These are phyloP conservation scores for Anguilla obscura DNA, from an alignment of 2,797 vertebrate species.

Conservation along the genomic window DNA sequence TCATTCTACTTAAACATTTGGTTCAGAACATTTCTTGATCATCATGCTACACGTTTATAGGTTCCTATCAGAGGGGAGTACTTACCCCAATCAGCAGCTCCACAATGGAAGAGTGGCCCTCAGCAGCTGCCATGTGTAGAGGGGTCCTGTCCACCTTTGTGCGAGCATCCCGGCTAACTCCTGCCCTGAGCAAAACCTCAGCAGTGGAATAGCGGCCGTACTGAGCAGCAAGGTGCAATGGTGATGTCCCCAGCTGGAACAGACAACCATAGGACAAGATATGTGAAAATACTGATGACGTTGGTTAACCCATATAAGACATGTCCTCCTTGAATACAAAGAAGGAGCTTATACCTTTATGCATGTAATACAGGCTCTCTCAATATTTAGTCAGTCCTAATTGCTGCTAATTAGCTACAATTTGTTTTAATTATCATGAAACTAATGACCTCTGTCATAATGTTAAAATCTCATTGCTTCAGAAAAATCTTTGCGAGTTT, in stretches of 20 bases:
- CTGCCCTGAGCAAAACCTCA: conserved; percentile 86
- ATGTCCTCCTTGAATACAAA: neutral
- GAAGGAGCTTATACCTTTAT: neutral
- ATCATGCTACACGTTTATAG: neutral
- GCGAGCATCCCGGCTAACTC: conserved; percentile 88
- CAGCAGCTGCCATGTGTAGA: conserved; percentile 87
- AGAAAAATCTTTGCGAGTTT: neutral
- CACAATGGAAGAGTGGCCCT: conserved; percentile 83
- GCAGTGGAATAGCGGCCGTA: conserved; percentile 89
- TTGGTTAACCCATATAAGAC: neutral
- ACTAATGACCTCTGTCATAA: neutral
- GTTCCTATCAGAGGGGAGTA: neutral
- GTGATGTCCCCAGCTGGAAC: conserved; percentile 84
- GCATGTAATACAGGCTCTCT: neutral
- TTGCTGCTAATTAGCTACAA: neutral
- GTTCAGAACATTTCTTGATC: neutral
- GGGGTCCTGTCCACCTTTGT: conserved; percentile 94
- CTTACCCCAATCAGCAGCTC: conserved; percentile 87
- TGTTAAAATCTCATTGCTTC: neutral
- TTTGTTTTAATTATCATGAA: neutral
- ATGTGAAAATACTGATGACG: neutral
- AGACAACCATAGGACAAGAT: neutral
- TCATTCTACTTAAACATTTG: neutral
- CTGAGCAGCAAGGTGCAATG: conserved; percentile 89
- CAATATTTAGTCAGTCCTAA: neutral